Evolutionary conservation across 2,888 invertebrate genomes (phyloP).

Genomic region (Bursaphelenchus okinawaensis): DNA sequence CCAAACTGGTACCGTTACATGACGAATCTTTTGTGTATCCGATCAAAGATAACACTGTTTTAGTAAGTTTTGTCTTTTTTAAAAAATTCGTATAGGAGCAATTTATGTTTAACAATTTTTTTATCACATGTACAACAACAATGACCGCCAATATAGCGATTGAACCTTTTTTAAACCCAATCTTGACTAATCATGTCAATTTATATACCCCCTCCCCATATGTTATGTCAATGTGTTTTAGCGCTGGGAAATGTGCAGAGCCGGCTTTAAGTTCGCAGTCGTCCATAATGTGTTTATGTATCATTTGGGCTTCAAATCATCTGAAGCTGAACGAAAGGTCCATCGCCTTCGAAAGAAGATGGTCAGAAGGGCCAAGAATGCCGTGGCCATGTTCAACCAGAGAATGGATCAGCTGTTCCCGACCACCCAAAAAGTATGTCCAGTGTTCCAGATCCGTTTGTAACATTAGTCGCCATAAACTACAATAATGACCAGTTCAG

Average conservation of each 20-base stretch:
- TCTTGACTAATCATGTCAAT: not conserved
- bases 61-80: too few relatives aligned
- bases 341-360: not conserved
- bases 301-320: conserved; percentile 19
- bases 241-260: conserved; percentile 36
- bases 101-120: too few relatives aligned
- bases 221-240: not conserved
- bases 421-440: conserved; percentile 11
- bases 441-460: not conserved
- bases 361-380: not conserved
- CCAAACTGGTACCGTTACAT: conserved; percentile 23
- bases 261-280: conserved; percentile 24
- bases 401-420: conserved; percentile 10
- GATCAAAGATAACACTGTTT: conserved; percentile 26
- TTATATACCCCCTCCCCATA: too few relatives aligned
- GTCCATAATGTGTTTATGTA: conserved; percentile 32
- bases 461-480: not conserved
- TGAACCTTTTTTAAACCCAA: too few relatives aligned
- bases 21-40: conserved; percentile 27
- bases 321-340: conserved; percentile 1
- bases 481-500: too few relatives aligned
- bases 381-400: conserved; percentile 13
- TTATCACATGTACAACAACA: too few relatives aligned
- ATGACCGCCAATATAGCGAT: too few relatives aligned
- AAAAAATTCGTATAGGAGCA: too few relatives aligned